These are phyloP conservation scores for Chamaea fasciata DNA, from an alignment of 2,113 vertebrate genomes.

Conservation along the genomic window DNA sequence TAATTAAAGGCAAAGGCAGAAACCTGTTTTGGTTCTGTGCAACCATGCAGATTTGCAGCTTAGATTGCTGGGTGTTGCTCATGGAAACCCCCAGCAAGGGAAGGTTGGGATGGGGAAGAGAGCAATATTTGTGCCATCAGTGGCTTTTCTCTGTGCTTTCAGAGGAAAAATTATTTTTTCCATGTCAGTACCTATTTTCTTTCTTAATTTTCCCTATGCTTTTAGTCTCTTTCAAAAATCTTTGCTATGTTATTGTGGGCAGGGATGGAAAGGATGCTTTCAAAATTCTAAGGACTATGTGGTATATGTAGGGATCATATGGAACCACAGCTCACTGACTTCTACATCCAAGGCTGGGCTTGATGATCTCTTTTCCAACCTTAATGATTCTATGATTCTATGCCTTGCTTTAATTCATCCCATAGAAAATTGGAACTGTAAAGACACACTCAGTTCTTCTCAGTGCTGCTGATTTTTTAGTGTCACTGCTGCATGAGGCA, in stretches of 20 bases:
- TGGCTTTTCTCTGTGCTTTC: neutral
- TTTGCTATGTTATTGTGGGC: neutral
- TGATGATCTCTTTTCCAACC: neutral
- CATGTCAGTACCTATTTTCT: neutral
- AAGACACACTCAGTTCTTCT: fast-evolving
- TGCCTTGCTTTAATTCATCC: neutral
- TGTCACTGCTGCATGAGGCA: neutral
- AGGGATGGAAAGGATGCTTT: neutral
- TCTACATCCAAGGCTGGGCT: neutral
- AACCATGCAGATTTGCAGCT: neutral
- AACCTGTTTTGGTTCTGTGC: neutral
- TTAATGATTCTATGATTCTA: neutral
- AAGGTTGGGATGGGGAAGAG: neutral
- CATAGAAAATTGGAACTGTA: neutral
- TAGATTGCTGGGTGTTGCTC: neutral
- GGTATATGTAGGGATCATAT: neutral
- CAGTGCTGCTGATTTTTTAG: neutral
- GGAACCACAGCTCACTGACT: neutral
- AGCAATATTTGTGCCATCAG: neutral
- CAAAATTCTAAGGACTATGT: neutral
- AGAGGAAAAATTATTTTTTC: neutral
- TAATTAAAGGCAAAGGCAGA: neutral
- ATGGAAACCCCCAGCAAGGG: neutral
- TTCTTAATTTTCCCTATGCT: neutral
- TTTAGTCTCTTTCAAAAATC: neutral